phyloP scores from a whole-genome alignment of 2,888 invertebrate species.

The Cerastis rubricosa region DNA sequence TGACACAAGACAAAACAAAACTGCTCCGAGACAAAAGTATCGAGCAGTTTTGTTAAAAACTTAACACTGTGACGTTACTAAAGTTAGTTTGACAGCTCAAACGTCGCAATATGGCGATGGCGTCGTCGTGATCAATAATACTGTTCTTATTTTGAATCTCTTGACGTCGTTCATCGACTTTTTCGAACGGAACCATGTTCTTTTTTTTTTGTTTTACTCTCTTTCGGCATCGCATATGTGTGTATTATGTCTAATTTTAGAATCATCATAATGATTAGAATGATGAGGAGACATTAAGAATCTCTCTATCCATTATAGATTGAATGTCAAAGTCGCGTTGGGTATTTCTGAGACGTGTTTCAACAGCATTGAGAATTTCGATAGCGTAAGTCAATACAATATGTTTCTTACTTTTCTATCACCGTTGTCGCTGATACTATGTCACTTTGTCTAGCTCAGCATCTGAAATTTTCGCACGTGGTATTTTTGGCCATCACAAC shows the following conservation, averaged over 20 bases:
- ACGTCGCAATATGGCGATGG: constrained; percentile 24
- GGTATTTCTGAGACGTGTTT: not conserved
- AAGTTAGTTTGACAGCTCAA: constrained; percentile 28
- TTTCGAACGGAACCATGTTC: not conserved
- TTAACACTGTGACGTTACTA: not conserved
- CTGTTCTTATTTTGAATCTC: constrained; percentile 12
- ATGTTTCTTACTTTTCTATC: not conserved
- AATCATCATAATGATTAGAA: not conserved
- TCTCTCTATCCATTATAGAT: not conserved
- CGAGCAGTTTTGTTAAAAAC: constrained; percentile 15
- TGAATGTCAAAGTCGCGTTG: not conserved
- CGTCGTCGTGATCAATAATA: constrained; percentile 19
- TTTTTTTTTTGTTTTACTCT: not conserved
- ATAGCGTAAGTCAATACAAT: not conserved
- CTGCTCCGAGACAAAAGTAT: constrained; percentile 6
- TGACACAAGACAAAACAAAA: constrained; percentile 9
- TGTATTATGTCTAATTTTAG: not conserved
- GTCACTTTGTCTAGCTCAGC: not conserved
- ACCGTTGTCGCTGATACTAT: not conserved
- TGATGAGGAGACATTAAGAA: not conserved
- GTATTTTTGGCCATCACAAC: not conserved
- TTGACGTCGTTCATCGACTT: not conserved
- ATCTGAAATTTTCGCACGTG: not conserved
- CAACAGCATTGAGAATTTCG: not conserved
- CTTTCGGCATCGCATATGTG: not conserved